phyloP scores from a whole-genome alignment of 2,113 vertebrate genomes.

The Forbesichthys papilliferus region DNA sequence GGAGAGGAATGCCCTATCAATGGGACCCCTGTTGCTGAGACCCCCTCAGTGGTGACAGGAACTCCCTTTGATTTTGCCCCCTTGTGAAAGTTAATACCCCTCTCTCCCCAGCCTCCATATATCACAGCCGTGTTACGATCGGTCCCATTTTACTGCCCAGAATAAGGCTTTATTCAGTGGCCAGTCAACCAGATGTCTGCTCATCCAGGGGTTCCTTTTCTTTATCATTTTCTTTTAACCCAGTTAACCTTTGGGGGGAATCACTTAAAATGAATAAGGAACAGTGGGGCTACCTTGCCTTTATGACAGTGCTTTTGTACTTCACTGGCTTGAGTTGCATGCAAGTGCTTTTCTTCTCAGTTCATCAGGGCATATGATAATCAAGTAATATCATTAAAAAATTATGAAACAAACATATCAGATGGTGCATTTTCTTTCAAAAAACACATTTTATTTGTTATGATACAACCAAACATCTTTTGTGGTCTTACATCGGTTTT shows the following conservation, averaged over 20 bases:
- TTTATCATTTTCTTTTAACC: slow-evolving; percentile 66
- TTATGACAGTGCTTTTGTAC: slow-evolving; percentile 22
- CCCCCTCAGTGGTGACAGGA: slow-evolving; percentile 72
- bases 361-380: background rate
- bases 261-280: slow-evolving; percentile 23
- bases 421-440: slow-evolving; percentile 41
- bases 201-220: slow-evolving; percentile 68
- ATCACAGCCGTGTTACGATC: slow-evolving; percentile 72
- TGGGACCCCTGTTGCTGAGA: slow-evolving; percentile 75
- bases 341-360: too few species aligned
- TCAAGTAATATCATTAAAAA: background rate
- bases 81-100: slow-evolving; percentile 80
- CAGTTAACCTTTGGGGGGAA: slow-evolving; percentile 63
- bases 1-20: slow-evolving; percentile 74
- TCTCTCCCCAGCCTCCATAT: slow-evolving; percentile 57
- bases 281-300: slow-evolving; percentile 24
- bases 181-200: slow-evolving; percentile 75
- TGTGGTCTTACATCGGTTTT: slow-evolving; percentile 25
- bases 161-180: slow-evolving; percentile 69
- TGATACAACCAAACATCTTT: slow-evolving; percentile 71
- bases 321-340: too few species aligned
- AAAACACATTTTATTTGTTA: slow-evolving; percentile 78
- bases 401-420: background rate
- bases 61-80: slow-evolving; percentile 81
- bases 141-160: slow-evolving; percentile 63